Conservation (phyloP, 2,888 invertebrate genomes). For the Macrophya annulata region DNA sequence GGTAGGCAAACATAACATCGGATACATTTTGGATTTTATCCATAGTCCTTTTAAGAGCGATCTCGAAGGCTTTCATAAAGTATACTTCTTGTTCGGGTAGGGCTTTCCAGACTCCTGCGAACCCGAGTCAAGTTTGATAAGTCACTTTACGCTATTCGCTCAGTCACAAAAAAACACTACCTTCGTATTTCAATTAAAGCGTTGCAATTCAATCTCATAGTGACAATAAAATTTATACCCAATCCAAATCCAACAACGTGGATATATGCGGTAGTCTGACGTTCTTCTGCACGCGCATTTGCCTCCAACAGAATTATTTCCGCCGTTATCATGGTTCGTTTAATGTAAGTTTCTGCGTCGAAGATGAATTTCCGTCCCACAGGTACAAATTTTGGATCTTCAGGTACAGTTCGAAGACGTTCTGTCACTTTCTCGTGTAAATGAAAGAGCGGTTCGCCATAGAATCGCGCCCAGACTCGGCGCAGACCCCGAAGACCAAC, state of each 20-base stretch:
- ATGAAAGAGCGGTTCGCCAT: slow-evolving; percentile 72
- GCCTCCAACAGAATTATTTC: slow-evolving; percentile 85
- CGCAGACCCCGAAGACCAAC: slow-evolving; percentile 60
- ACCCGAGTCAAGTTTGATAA: not conserved
- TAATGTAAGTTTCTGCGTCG: slow-evolving; percentile 77
- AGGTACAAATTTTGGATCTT: slow-evolving; percentile 70
- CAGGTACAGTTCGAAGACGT: slow-evolving; percentile 66
- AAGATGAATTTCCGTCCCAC: slow-evolving; percentile 72
- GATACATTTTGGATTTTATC: slow-evolving; percentile 81
- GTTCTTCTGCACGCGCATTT: slow-evolving; percentile 81
- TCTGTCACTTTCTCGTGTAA: slow-evolving; percentile 71
- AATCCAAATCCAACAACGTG: slow-evolving; percentile 86
- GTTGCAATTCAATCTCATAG: not conserved
- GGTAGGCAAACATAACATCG: slow-evolving; percentile 86
- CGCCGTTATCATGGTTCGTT: slow-evolving; percentile 77
- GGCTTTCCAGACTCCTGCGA: slow-evolving; percentile 82
- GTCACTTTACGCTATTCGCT: not conserved
- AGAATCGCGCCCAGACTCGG: slow-evolving; percentile 74
- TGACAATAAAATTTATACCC: slow-evolving; percentile 58
- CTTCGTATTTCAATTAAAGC: not conserved
- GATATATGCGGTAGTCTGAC: slow-evolving; percentile 82
- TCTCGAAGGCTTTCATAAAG: slow-evolving; percentile 84
- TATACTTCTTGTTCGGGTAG: slow-evolving; percentile 84
- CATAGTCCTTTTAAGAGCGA: slow-evolving; percentile 81
- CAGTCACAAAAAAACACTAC: not conserved